phyloP scores from a whole-genome alignment of 2,797 vertebrate genomes.

The Garrulus glandarius region DNA sequence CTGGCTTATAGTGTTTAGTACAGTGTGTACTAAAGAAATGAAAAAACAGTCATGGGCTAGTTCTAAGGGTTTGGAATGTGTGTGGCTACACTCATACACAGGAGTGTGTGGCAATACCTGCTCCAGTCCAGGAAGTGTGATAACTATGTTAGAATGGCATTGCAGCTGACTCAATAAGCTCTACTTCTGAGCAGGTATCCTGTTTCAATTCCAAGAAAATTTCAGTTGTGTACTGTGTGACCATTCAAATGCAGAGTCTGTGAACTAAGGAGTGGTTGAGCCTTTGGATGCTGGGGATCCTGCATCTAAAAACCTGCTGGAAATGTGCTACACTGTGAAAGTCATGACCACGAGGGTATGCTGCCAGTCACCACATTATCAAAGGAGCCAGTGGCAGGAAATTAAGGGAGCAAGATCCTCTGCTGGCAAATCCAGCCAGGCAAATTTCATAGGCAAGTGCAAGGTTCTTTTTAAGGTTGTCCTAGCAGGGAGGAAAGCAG shows the following conservation, averaged over 20 bases:
- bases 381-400: background rate
- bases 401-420: background rate
- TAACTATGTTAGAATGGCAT: background rate
- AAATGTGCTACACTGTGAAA: background rate
- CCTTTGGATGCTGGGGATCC: background rate
- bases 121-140: background rate
- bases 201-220: background rate
- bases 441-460: background rate
- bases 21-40: background rate
- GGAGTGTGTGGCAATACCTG: accelerated
- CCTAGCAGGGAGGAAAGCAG: background rate
- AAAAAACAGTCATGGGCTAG: background rate
- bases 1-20: background rate
- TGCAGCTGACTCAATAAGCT: background rate
- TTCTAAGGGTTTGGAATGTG: background rate
- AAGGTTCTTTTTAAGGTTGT: background rate
- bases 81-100: background rate
- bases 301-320: background rate
- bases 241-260: accelerated
- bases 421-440: background rate
- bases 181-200: background rate
- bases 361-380: background rate
- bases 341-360: accelerated
- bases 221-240: background rate
- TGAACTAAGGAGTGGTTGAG: accelerated